These are phyloP conservation scores for Strigamia transsilvanica DNA, from an alignment of 2,888 invertebrate genomes.

Conservation along the genomic window DNA sequence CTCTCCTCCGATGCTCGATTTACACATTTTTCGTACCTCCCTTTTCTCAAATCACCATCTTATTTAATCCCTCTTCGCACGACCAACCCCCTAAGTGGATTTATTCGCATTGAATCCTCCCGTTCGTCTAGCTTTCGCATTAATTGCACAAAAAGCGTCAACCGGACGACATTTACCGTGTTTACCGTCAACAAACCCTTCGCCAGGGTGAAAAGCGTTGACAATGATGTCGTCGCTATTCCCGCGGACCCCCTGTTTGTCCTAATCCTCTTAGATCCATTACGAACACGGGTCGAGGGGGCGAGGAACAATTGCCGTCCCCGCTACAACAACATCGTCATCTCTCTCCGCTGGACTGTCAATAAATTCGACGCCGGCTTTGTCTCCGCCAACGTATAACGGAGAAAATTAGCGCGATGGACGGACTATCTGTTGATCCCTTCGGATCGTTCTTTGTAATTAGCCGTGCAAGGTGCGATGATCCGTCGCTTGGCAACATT, in stretches of 20 bases:
- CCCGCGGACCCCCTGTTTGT: constrained; percentile 23
- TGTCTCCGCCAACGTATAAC: constrained; percentile 11
- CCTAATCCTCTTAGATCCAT: constrained; percentile 30
- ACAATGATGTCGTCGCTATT: constrained; percentile 16
- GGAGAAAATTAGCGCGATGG: neutral
- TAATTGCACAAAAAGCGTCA: neutral
- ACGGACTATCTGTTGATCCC: constrained; percentile 20
- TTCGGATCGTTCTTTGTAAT: constrained; percentile 10
- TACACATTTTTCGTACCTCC: neutral
- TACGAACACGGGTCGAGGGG: constrained; percentile 26
- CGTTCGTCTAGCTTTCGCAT: neutral
- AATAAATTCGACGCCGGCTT: neutral
- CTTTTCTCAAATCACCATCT: neutral
- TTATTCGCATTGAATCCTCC: neutral
- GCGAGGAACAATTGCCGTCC: constrained; percentile 10
- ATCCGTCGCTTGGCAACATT: constrained; percentile 17
- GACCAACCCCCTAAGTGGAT: neutral
- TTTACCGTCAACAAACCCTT: constrained; percentile 20
- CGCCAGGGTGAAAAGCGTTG: neutral
- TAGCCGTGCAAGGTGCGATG: constrained; percentile 9
- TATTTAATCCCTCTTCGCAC: neutral
- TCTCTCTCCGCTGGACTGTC: constrained; percentile 13
- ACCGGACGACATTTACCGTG: neutral
- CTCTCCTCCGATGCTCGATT: neutral
- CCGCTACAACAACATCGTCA: constrained; percentile 11